Percentiles rank a stretch among this genome's conserved stretches.
phyloP scores from a whole-genome alignment of 2,888 invertebrate species.

The Anthophora plumipes region DNA sequence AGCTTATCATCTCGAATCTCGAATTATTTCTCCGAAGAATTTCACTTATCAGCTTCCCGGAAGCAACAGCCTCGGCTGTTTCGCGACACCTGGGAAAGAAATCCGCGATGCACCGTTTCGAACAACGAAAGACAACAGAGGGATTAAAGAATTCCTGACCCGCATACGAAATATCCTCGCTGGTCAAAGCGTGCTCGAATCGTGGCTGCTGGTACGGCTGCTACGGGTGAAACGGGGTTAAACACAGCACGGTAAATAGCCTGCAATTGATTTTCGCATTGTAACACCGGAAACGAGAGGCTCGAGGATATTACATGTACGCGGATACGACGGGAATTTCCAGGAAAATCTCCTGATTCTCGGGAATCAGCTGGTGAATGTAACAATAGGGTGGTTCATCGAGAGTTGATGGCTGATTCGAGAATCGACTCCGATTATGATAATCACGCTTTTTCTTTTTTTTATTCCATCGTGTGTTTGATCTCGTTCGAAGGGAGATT shows the following conservation, averaged over 20 bases:
- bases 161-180: conserved; percentile 31
- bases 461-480: no score
- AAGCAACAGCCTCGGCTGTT: no score
- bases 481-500: no score
- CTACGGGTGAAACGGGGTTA: conserved; percentile 42
- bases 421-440: no score
- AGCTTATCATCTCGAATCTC: no score
- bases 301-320: conserved; percentile 1
- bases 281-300: conserved; percentile 28
- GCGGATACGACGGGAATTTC: neutral
- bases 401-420: neutral
- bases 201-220: no score
- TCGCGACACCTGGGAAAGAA: neutral
- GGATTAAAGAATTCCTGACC: conserved; percentile 1
- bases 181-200: conserved; percentile 10
- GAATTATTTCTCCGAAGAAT: neutral
- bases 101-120: neutral
- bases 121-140: neutral
- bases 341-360: neutral
- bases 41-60: no score
- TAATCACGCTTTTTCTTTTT: no score
- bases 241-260: conserved; percentile 49
- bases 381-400: neutral
- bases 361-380: neutral
- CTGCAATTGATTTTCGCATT: conserved; percentile 48